Conservation (phyloP, 2,797 vertebrate species). For the Steatocranus sp. region DNA sequence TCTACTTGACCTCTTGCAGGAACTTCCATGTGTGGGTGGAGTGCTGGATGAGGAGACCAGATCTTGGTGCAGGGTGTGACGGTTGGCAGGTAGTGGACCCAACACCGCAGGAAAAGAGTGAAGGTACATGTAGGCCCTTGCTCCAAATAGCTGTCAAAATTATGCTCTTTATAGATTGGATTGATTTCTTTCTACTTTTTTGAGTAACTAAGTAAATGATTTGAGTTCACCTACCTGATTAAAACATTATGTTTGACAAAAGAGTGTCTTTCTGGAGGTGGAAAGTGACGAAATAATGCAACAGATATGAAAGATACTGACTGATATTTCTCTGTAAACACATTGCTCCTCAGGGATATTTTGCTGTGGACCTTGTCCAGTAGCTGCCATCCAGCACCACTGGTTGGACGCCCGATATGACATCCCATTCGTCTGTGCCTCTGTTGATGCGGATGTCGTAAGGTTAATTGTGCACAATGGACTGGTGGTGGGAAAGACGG, state of each 20-base stretch:
- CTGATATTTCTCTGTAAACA: neutral
- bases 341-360: constrained; percentile 67
- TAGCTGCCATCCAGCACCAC: constrained; percentile 71
- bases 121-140: constrained; percentile 58
- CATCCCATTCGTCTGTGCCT: constrained; percentile 75
- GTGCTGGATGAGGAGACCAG: constrained; percentile 83
- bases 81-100: constrained; percentile 88
- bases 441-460: constrained; percentile 79
- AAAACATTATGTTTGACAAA: neutral
- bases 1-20: constrained; percentile 54
- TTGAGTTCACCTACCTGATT: neutral
- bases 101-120: constrained; percentile 84
- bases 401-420: constrained; percentile 69
- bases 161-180: neutral
- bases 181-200: neutral
- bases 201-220: neutral
- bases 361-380: constrained; percentile 81
- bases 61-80: constrained; percentile 75
- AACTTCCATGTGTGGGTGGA: constrained; percentile 90
- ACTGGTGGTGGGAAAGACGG: constrained; percentile 66
- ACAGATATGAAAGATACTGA: neutral
- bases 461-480: constrained; percentile 67
- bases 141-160: neutral
- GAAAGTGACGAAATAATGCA: neutral
- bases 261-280: neutral